Conservation (phyloP, 2,888 invertebrate species). For the Yponomeuta plumbellus region DNA sequence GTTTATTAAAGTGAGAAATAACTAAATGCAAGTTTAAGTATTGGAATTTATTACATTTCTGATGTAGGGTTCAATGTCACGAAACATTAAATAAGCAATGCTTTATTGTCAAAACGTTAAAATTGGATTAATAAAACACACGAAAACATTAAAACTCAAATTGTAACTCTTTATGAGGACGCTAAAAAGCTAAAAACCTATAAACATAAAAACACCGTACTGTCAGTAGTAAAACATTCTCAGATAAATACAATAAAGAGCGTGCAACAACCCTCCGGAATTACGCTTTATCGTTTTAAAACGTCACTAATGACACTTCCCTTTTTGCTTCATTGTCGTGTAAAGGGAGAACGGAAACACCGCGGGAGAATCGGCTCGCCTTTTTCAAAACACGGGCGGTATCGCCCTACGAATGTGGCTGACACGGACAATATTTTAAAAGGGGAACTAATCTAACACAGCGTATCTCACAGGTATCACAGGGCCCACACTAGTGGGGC, state of each 20-base stretch:
- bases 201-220: conserved; percentile 11
- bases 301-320: neutral
- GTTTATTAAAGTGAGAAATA: neutral
- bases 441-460: neutral
- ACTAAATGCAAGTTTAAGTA: neutral
- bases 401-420: neutral
- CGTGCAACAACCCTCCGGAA: neutral
- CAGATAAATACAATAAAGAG: conserved; percentile 12
- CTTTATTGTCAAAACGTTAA: neutral
- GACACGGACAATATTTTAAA: neutral
- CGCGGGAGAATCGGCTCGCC: neutral
- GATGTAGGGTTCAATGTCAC: neutral
- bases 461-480: too few relatives aligned
- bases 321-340: neutral
- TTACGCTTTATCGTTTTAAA: conserved; percentile 9
- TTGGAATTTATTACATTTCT: neutral
- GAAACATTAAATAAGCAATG: neutral
- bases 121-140: neutral
- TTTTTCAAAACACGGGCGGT: neutral
- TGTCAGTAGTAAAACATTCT: conserved; percentile 12
- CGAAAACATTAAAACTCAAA: conserved; percentile 9
- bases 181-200: conserved; percentile 13
- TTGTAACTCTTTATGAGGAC: conserved; percentile 13
- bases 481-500: too few relatives aligned
- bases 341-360: conserved; percentile 1